A percentile compares a stretch with the other conserved stretches of the same genome.
Evolutionary conservation across 2,113 vertebrate species (phyloP).

Genomic region (Equus przewalskii): DNA sequence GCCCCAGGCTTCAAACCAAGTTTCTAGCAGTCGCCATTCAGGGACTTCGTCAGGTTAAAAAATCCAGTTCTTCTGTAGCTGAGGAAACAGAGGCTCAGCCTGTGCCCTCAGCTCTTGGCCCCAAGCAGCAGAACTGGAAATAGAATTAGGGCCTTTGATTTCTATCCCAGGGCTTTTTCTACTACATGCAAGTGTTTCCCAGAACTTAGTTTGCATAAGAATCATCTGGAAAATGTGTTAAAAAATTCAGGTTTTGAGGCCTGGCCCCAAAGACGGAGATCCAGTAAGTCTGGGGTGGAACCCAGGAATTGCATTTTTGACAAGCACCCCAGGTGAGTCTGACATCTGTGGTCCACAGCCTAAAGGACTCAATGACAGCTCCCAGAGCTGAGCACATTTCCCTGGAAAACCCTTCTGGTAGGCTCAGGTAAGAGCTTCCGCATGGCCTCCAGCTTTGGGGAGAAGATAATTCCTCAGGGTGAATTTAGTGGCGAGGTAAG

Average conservation of each 20-base stretch:
- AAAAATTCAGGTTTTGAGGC: neutral
- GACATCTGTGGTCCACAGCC: neutral
- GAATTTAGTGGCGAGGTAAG: neutral
- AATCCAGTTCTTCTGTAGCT: neutral
- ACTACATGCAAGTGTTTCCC: neutral
- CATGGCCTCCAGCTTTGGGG: neutral
- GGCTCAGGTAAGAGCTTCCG: neutral
- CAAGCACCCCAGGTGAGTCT: neutral
- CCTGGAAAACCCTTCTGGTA: neutral
- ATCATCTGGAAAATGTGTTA: neutral
- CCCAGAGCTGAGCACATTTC: neutral
- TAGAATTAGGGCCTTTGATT: neutral
- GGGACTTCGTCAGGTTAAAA: neutral
- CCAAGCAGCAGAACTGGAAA: neutral
- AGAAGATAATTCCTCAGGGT: neutral
- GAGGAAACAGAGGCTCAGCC: neutral
- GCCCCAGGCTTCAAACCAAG: neutral
- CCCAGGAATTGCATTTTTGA: neutral
- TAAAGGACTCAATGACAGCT: neutral
- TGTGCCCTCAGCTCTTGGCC: neutral
- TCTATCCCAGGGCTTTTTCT: neutral
- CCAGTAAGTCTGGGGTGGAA: neutral
- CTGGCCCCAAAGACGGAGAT: neutral
- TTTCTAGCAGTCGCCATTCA: neutral
- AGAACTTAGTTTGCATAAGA: neutral